phyloP scores from a whole-genome alignment of 2,888 invertebrate species.

The Apamea crenata region DNA sequence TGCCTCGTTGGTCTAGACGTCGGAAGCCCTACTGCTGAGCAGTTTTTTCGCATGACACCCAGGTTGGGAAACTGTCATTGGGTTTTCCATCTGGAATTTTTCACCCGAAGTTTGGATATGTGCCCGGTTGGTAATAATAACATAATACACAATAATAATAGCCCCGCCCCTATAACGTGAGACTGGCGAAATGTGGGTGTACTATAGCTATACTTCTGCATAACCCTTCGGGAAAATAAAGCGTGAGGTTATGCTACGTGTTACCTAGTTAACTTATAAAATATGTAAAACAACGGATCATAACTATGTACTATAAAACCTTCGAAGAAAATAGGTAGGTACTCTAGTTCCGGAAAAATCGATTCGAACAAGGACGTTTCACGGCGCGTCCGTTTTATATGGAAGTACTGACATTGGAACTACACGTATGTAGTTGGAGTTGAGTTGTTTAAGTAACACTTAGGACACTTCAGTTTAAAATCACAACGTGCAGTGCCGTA shows the following conservation, averaged over 20 bases:
- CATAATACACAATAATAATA: no score
- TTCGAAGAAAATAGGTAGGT: slow-evolving; percentile 11
- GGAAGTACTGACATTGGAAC: slow-evolving; percentile 2
- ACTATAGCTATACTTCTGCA: not conserved
- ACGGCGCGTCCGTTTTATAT: slow-evolving; percentile 3
- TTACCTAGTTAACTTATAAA: not conserved
- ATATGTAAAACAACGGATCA: not conserved
- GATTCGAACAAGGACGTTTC: slow-evolving; percentile 37
- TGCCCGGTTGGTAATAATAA: not conserved
- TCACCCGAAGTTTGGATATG: not conserved
- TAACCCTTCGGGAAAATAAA: not conserved
- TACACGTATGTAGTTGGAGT: slow-evolving; percentile 4
- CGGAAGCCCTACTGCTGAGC: not conserved
- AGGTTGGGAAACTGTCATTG: not conserved
- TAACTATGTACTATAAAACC: not conserved
- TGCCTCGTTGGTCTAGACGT: not conserved
- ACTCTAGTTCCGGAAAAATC: slow-evolving; percentile 37
- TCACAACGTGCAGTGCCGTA: slow-evolving; percentile 1
- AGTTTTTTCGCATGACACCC: not conserved
- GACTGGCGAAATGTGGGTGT: not conserved
- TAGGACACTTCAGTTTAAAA: slow-evolving; percentile 30
- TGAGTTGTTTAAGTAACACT: slow-evolving; percentile 27
- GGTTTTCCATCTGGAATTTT: not conserved
- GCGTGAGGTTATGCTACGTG: not conserved
- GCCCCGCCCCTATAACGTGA: not conserved